Evolutionary conservation across 2,888 invertebrate genomes (phyloP).

Genomic region (Orthonevra nobilis): DNA sequence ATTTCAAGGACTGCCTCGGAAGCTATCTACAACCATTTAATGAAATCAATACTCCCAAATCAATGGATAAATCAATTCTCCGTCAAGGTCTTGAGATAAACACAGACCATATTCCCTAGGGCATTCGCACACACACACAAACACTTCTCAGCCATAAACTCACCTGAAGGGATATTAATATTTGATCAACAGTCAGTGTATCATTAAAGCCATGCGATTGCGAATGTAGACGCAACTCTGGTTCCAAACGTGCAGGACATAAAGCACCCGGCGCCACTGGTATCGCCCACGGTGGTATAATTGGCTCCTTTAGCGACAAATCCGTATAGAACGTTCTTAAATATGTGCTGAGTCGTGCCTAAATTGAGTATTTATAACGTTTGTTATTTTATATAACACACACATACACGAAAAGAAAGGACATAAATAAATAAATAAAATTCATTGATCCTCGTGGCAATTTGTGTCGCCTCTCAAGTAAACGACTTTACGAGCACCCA

Average conservation of each 20-base stretch:
- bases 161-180: constrained; percentile 81
- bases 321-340: constrained; percentile 81
- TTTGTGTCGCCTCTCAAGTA: constrained; percentile 41
- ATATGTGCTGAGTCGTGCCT: constrained; percentile 78
- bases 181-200: constrained; percentile 79
- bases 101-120: background rate
- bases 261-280: constrained; percentile 80
- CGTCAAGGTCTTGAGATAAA: background rate
- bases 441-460: constrained; percentile 44
- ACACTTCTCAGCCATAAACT: constrained; percentile 70
- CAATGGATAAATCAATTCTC: constrained; percentile 20
- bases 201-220: constrained; percentile 77
- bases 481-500: constrained; percentile 46
- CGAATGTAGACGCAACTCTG: constrained; percentile 80
- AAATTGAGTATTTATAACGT: constrained; percentile 57
- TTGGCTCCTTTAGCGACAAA: constrained; percentile 80
- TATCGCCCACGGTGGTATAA: constrained; percentile 81
- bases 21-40: too few species aligned
- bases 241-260: constrained; percentile 81
- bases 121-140: background rate
- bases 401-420: constrained; percentile 2
- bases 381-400: constrained; percentile 54
- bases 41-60: constrained; percentile 1
- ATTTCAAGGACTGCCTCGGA: too few species aligned
- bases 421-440: constrained; percentile 14